Evolutionary conservation across 2,888 invertebrate genomes (phyloP).

Genomic region (Thumatha senex): DNA sequence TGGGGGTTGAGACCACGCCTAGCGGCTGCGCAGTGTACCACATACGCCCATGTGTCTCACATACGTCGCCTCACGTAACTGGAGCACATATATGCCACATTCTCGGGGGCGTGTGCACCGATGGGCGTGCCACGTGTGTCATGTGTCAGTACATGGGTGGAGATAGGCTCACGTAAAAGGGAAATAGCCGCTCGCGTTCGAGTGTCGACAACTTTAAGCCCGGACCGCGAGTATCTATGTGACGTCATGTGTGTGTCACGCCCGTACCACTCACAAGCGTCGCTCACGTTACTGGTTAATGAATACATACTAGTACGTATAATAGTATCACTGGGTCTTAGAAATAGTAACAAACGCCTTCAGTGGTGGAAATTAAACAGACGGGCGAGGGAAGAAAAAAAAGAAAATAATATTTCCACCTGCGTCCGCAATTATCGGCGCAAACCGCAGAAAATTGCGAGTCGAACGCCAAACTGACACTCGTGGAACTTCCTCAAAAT

Average conservation of each 20-base stretch:
- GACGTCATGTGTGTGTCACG: conserved; percentile 23
- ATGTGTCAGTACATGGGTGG: conserved; percentile 54
- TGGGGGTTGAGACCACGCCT: conserved; percentile 64
- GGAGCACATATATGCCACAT: conserved; percentile 57
- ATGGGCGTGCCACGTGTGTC: conserved; percentile 66
- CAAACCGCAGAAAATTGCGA: conserved; percentile 78
- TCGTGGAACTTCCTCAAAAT: conserved; percentile 78
- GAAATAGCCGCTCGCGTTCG: conserved; percentile 38
- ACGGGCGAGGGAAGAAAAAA: conserved; percentile 45
- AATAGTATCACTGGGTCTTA: conserved; percentile 4
- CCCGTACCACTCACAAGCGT: conserved; percentile 30
- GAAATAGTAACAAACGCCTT: conserved; percentile 42
- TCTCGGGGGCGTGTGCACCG: conserved; percentile 55
- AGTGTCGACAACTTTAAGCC: conserved; percentile 28
- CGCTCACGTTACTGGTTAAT: conserved; percentile 5
- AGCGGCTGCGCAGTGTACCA: conserved; percentile 66
- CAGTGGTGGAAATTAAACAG: conserved; percentile 41
- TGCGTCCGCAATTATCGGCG: conserved; percentile 80
- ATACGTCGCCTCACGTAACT: conserved; percentile 58
- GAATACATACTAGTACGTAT: conserved; percentile 15
- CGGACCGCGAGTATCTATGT: conserved; percentile 22
- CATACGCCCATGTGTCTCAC: conserved; percentile 66
- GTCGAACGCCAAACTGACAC: conserved; percentile 79
- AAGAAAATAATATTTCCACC: conserved; percentile 66
- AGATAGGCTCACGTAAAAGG: conserved; percentile 48